Base-by-base conservation (phyloP, 2,797 vertebrate species). In the Intellagama lesueurii region DNA sequence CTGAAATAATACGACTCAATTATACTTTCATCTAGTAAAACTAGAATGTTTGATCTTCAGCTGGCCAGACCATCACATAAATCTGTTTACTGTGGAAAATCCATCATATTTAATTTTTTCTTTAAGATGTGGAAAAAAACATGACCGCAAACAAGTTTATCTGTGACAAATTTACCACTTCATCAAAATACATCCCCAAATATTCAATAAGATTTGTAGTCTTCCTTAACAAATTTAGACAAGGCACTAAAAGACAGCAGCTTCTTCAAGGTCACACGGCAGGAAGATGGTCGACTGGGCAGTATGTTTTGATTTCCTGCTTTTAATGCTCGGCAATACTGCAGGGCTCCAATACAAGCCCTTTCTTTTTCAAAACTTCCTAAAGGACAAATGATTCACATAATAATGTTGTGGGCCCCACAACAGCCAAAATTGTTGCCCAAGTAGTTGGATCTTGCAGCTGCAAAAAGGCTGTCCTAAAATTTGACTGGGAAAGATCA, bases 71-170 rank as follows among this genome's bases (percentile, higher is more conserved):
- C 22, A 60, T 2, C 14, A 73, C 30, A 85, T 52, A n/a, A n/a
- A 68, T 26, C 9, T 44, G n/a, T 64, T n/a, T 72, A 9, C 28
- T 85, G 32, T 60, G 49, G 56, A 35, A 81, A 86, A 86, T 44
- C 7, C n/a, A 56, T 56, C 32, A 73, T 32, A 75, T 85, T 81
- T 44, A 56, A 64, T 87, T 83, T 83, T 83, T 60, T 70, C 22
- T 78, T 70, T 56, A 64, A 75, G 40, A 77, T 82, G 35, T 5
- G 81, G 56, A 64, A n/a, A 49, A 0, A 11, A 64, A 22, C 72
- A 47, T 60, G 83, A 64, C 28, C 80, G 26, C 76, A 89, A 89
- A 66, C 11, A 12, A 32, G 47, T 22, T 30, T 60, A 72, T 52
- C 26, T 66, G 30, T 49, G 44, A 68, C 49, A 84, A 12, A 12